Conservation (phyloP, 2,888 invertebrate species). For the Ypsolopha sequella region DNA sequence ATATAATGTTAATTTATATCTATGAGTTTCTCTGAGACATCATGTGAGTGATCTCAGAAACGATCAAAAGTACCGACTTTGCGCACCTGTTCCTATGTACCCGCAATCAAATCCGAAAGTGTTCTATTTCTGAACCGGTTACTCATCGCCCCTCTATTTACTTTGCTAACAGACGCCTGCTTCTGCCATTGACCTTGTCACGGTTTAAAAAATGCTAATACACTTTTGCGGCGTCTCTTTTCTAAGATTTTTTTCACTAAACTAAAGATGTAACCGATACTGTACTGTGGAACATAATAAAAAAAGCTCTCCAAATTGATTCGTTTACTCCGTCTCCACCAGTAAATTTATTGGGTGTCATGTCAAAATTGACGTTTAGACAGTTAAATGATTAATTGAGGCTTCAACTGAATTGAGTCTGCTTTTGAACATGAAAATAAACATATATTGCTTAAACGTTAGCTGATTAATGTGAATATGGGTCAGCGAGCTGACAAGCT, state of each 20-base stretch:
- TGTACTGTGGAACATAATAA: neutral
- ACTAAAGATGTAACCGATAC: neutral
- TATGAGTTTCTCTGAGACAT: too few species aligned
- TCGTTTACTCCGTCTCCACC: neutral
- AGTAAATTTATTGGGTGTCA: neutral
- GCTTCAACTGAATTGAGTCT: neutral
- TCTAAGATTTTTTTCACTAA: neutral
- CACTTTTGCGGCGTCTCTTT: neutral
- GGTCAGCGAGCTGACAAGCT: too few species aligned
- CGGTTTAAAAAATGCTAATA: neutral
- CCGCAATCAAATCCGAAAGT: constrained; percentile 40
- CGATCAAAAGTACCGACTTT: constrained; percentile 9
- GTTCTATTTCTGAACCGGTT: constrained; percentile 51
- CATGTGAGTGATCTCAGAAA: neutral
- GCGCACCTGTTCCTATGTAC: constrained; percentile 38
- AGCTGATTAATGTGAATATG: too few species aligned
- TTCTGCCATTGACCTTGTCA: constrained; percentile 62
- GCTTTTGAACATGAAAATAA: neutral
- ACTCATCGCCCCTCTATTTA: constrained; percentile 57
- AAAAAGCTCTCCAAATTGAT: neutral
- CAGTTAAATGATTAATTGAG: neutral
- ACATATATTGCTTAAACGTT: too few species aligned
- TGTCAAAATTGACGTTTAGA: neutral
- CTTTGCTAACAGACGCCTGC: constrained; percentile 47
- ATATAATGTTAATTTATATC: too few species aligned